Evolutionary conservation across 2,113 vertebrate genomes (phyloP).

Genomic region (Phylloscopus whistleri): DNA sequence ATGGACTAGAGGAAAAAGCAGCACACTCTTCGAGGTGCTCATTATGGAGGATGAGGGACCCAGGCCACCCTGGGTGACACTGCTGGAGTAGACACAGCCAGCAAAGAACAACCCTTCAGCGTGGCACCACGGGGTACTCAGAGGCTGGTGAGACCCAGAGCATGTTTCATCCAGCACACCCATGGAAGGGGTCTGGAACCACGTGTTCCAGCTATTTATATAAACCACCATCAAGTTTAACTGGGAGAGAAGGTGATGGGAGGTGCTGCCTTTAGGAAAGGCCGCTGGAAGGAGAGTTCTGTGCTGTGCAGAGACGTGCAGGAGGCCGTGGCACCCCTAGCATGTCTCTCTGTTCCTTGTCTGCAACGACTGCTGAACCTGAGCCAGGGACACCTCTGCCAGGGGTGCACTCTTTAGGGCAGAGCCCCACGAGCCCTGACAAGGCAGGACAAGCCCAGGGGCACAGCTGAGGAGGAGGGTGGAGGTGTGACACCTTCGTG

Average conservation of each 20-base stretch:
- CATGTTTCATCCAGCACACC: background rate
- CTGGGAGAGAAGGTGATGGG: background rate
- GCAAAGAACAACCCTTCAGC: background rate
- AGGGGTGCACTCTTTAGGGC: background rate
- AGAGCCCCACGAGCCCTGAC: rapidly evolving
- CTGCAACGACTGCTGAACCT: rapidly evolving
- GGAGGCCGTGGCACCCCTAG: rapidly evolving
- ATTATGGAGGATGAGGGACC: background rate
- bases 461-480: background rate
- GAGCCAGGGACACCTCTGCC: background rate
- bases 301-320: background rate
- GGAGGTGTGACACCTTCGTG: rapidly evolving
- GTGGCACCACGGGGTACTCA: rapidly evolving
- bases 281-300: background rate
- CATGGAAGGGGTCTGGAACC: background rate
- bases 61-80: background rate
- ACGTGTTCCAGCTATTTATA: rapidly evolving
- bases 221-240: background rate
- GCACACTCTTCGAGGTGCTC: too few species aligned
- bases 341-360: background rate
- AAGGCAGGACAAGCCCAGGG: background rate
- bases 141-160: background rate
- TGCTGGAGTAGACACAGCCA: background rate
- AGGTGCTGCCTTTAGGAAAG: background rate
- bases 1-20: background rate